Evolutionary conservation across 2,888 invertebrate species (phyloP), one percentile per base, ranked within the genome.

Genomic region (Lasioglossum oenotherae): DNA sequence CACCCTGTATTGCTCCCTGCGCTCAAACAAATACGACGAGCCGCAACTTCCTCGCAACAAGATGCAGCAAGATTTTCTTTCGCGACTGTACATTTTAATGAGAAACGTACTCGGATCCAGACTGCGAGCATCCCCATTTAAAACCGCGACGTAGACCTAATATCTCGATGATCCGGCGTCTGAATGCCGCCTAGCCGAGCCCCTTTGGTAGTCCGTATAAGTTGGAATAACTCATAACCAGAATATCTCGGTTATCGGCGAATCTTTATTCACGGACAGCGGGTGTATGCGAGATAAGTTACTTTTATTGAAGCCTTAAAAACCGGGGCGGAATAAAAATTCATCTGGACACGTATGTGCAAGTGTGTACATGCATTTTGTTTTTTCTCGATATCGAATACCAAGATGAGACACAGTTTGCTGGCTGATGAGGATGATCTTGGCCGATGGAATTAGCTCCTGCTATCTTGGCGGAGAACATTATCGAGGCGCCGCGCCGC

Each of bases 241-340:
- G 31, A 44, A 72, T 41, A 72, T 41, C 2, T 23, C 14, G 14
- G n/a, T 27, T 23, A n/a, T 44, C 35, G 31, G n/a, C 6, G 23
- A 16, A 53, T 67, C 23, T 69, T 53, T 41, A n/a, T 69, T 69
- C 41, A 44, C 69, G 53, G 64, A 53, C 80, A 71, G 69, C 80
- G 75, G 8, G 8, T n/a, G 44, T 80, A 53, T 23, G 35, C 12
- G 44, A n/a, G 57, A 44, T 71, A 76, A 71, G 57, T 76, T n/a
- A 10, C 35, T 76, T 81, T 35, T 35, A 76, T 57, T 5, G 69
- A 35, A 75, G 53, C 16, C 53, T 31, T 79, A 73, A 81, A 79
- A 27, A 49, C 49, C 73, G 41, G 8, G 12, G 12, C 14, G 1
- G 16, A 2, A 82, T 69, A 49, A 53, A 53, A 23, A 74, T 79